Evolutionary conservation across 2,113 vertebrate genomes (phyloP), one percentile per base, ranked within the genome.

Genomic region (Prunella fulvescens): DNA sequence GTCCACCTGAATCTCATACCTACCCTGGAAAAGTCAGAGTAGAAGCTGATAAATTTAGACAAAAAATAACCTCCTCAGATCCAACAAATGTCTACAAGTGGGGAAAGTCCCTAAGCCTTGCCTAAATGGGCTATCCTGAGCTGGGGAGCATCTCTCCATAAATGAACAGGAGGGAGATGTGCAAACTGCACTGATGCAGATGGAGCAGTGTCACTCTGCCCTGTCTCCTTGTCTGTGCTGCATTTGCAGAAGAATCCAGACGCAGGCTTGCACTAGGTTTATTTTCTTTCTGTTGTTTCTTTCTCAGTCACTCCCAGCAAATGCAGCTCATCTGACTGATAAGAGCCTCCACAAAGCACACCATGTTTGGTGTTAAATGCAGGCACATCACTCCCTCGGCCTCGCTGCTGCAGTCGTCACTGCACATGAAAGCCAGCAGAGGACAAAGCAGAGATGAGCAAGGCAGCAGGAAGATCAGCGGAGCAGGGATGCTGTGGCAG

Each of bases 341-440:
- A 60, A 51, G 16, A 50, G 44, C 11, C 6, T 3, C 20, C 64
- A 39, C 39, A 64, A 47, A 74, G 33, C 48, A 37, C 57, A 53
- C 4, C 24, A 12, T 22, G 42, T 61, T 72, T 82, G 81, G 53
- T 40, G 74, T 24, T 76, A 56, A 82, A 33, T 19, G 40, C 78
- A 56, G 70, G 20, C 57, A 60, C 37, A 37, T 40, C 5, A 0
- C 57, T 88, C 45, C 39, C 40, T 67, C 0, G 0, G 54, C 54
- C 76, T 83, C 0, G 0, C 77, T 61, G 33, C 42, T 61, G 33
- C 42, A 39, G 53, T 31, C 2, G 0, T 29, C 6, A 1, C 61
- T 48, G 5, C 66, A 48, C 56, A 19, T 20, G 66, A 91, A 72
- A 85, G 47, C 51, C 1, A 0, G 54, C 47, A 81, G 60, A 69